Conservation (phyloP, 2,113 vertebrate species). For the Phalacrocorax pelagicus region DNA sequence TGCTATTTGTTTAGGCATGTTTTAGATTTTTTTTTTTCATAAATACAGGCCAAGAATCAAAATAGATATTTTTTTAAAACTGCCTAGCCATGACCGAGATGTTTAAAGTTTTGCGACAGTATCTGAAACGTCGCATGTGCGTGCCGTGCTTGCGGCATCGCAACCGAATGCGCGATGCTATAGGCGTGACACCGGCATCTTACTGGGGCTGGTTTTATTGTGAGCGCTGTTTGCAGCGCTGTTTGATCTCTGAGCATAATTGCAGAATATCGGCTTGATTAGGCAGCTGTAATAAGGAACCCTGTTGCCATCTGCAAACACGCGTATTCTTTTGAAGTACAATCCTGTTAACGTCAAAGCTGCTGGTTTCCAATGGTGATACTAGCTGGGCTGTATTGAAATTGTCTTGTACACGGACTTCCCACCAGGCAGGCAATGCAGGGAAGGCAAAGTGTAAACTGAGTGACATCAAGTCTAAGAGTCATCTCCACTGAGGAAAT, state of each 20-base stretch:
- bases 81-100: background rate
- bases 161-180: fast-evolving
- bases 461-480: background rate
- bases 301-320: constrained; percentile 45
- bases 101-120: fast-evolving
- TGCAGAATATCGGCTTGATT: background rate
- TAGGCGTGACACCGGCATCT: background rate
- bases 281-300: constrained; percentile 58
- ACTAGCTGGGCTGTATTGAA: constrained; percentile 31
- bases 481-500: background rate
- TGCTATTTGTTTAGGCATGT: background rate
- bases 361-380: constrained; percentile 53
- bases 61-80: background rate
- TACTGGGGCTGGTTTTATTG: background rate
- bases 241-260: constrained; percentile 7
- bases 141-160: background rate
- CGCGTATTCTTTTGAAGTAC: constrained; percentile 27
- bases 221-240: background rate
- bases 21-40: background rate
- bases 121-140: fast-evolving
- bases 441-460: background rate
- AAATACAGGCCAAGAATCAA: background rate
- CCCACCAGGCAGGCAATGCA: constrained; percentile 16
- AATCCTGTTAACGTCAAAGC: constrained; percentile 42
- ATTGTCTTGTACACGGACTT: constrained; percentile 7